Evolutionary conservation across 2,888 invertebrate genomes (phyloP), one percentile per base, ranked within the genome.

Genomic region (Cantharis rufa): DNA sequence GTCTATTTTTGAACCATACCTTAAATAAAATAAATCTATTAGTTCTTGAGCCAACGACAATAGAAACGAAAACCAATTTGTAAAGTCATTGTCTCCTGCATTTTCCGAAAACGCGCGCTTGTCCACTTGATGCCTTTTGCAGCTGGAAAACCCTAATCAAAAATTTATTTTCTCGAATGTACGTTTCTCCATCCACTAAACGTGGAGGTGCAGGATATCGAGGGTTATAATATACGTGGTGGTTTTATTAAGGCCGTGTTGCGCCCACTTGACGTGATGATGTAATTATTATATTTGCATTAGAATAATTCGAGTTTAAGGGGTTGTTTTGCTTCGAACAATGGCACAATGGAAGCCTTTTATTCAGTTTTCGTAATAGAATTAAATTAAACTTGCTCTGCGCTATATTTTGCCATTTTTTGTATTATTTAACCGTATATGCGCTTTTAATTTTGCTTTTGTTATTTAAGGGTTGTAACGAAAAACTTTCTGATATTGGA

Each of bases 1-100:
- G 91, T 16, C 98, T 92, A 88, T 98, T 98, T 89, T 98, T 98
- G 89, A 98, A 98, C 98, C 98, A 98, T 11, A 98, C 98, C 98
- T 66, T 98, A 90, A 61, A 62, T 62, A 68, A 70, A 69, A 76
- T 61, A 70, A 77, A 77, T 77, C 72, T 72, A 75, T 68, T 66
- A 72, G 48, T 48, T 48, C 7, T 48, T 48, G 48, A 48, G 48
- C 48, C 48, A 48, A 48, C 48, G 48, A 48, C 48, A 48, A 48
- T 48, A 48, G 48, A 48, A 70, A 69, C 24, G 76, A 76, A 76
- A 77, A 72, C 70, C 75, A 75, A 78, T 78, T 78, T 78, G 32
- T 28, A 21, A 70, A 27, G 71, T 70, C 66, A 62, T 78, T 78
- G 75, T 78, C 78, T 78, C 69, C 68, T 62, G 68, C 70, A 72